These are phyloP conservation scores for Nothobranchius kuhntae DNA, from an alignment of 2,113 vertebrate species.

Conservation along the genomic window DNA sequence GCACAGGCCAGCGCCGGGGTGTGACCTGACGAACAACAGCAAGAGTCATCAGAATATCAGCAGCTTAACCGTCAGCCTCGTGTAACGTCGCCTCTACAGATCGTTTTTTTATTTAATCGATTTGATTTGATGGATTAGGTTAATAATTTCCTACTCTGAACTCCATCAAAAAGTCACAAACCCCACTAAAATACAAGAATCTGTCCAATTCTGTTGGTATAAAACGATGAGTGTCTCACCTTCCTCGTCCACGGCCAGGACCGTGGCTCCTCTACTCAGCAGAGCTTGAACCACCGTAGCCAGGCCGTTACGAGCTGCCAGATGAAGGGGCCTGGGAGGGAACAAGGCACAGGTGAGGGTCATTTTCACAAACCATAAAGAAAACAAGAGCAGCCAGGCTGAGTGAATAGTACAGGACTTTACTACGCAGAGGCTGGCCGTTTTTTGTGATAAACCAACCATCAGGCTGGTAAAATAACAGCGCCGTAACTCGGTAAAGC, in stretches of 20 bases:
- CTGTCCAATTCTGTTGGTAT: no score
- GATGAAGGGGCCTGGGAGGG: conserved; percentile 90
- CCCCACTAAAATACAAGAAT: no score
- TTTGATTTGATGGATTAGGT: background rate
- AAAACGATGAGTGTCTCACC: conserved; percentile 74
- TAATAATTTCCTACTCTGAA: background rate
- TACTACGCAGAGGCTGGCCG: no score
- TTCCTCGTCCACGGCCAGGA: conserved; percentile 97
- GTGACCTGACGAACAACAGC: conserved; percentile 76
- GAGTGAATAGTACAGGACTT: no score
- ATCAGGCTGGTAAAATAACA: background rate
- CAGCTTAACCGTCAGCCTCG: no score
- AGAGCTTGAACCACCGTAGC: conserved; percentile 96
- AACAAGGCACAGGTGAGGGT: background rate
- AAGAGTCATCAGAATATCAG: background rate
- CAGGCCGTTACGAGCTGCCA: conserved; percentile 93
- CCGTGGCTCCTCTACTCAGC: conserved; percentile 94
- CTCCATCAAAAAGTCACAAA: no score
- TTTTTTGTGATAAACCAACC: background rate
- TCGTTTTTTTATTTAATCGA: background rate
- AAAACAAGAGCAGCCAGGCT: no score
- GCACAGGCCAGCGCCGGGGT: conserved; percentile 98
- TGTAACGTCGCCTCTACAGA: background rate
- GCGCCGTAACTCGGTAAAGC: background rate
- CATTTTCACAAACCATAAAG: no score